Base-by-base conservation (phyloP, 2,888 invertebrate genomes). In the Thecophora atra region DNA sequence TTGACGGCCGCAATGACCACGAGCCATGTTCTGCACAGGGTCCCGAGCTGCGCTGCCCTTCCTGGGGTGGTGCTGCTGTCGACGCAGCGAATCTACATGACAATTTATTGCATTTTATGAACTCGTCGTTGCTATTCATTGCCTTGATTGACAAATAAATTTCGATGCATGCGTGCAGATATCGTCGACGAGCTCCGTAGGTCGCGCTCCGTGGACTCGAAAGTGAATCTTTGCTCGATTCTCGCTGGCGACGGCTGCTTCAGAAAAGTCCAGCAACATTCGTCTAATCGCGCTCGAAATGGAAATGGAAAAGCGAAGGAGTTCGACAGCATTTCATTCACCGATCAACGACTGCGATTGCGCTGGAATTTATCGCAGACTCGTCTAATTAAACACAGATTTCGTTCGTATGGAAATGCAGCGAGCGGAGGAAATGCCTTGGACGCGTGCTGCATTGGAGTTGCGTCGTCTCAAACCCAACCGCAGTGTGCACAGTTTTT, bases 61-160 rank as follows among this genome's bases (percentile, higher is more conserved):
- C 11, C 37, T 37, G 37, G 15, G 51, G 51, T 51, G 51, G n/a
- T 51, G 51, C n/a, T 15, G 54, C 19, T 54, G 54, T 21, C 21
- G 54, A 21, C 5, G 44, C 69, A 24, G 37, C 75, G 77, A 74
- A 78, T 78, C 78, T 78, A 78, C 79, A 78, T 78, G 76, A 78
- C 79, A 79, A 78, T 78, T 70, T 79, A 78, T 75, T 73, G 78
- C 75, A 75, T 76, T 78, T 79, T 79, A 79, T 78, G 78, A 76
- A 79, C 77, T 78, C 71, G 75, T 76, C 73, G 72, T 75, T 76
- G 77, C 77, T 75, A 79, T 79, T 78, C 71, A 75, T 78, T 79
- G 71, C 69, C 26, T 13, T 72, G 76, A 76, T 76, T 71, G 77
- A 73, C 70, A 63, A 77, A 78, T 78, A 78, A 78, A 78, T 78